These are phyloP conservation scores for Macropus fuliginosus DNA, from an alignment of 2,797 vertebrate genomes.

Conservation along the genomic window DNA sequence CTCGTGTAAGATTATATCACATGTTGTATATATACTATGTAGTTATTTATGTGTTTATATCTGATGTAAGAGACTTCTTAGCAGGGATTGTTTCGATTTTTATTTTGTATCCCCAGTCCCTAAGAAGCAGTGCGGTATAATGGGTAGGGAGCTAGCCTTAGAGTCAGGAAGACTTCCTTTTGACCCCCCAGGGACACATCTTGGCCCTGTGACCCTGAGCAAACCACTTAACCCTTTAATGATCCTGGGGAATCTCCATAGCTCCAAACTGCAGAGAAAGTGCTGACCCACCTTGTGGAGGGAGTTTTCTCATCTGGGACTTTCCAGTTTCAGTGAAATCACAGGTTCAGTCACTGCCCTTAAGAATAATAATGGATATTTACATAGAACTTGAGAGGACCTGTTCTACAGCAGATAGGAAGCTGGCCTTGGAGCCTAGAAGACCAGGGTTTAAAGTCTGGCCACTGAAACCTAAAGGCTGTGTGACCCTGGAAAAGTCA, in stretches of 20 bases:
- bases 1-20: too few relatives aligned
- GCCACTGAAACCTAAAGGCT: neutral
- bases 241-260: neutral
- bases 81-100: neutral
- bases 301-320: neutral
- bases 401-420: neutral
- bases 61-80: too few relatives aligned
- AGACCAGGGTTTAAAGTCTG: neutral
- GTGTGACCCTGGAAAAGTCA: neutral
- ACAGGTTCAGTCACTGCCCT: neutral
- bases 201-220: neutral
- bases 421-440: neutral
- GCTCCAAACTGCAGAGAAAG: neutral
- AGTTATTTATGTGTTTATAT: neutral
- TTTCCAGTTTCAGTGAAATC: neutral
- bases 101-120: neutral
- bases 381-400: neutral
- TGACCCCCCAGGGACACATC: neutral
- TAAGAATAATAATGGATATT: neutral
- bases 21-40: neutral
- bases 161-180: too few relatives aligned
- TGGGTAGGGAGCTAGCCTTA: neutral
- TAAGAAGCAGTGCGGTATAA: neutral
- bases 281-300: neutral
- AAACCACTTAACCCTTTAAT: neutral